Conservation (phyloP, 2,888 invertebrate species). For the Strigamia maritima region DNA sequence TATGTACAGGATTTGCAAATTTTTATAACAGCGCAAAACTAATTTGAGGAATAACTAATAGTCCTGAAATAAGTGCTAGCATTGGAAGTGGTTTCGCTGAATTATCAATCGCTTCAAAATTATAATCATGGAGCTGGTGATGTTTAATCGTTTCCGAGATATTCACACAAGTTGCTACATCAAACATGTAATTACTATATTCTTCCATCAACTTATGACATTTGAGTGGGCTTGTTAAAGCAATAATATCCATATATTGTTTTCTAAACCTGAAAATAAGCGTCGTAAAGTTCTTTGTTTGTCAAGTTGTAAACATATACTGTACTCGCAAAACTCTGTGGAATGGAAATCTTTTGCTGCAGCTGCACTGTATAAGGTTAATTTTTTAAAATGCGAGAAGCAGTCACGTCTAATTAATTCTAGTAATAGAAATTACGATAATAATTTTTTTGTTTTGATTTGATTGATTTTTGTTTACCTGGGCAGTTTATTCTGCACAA, state of each 20-base stretch:
- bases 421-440: neutral
- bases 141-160: neutral
- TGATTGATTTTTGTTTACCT: neutral
- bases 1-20: too few relatives aligned
- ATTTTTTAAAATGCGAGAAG: neutral
- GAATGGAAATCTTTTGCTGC: slow-evolving; percentile 1
- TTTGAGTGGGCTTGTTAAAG: neutral
- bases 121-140: neutral
- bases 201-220: neutral
- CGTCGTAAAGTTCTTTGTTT: neutral
- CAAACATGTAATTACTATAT: neutral
- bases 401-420: neutral
- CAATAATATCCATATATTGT: neutral
- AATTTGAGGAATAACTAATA: neutral
- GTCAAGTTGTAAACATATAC: neutral
- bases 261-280: neutral
- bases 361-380: neutral
- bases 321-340: neutral
- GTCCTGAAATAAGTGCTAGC: neutral
- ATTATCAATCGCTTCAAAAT: neutral
- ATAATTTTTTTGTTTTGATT: too few relatives aligned
- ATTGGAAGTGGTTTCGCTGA: neutral
- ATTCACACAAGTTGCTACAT: neutral
- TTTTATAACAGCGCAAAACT: neutral
- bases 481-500: neutral